Conservation (phyloP, 2,888 invertebrate genomes). For the Tinea trinotella region DNA sequence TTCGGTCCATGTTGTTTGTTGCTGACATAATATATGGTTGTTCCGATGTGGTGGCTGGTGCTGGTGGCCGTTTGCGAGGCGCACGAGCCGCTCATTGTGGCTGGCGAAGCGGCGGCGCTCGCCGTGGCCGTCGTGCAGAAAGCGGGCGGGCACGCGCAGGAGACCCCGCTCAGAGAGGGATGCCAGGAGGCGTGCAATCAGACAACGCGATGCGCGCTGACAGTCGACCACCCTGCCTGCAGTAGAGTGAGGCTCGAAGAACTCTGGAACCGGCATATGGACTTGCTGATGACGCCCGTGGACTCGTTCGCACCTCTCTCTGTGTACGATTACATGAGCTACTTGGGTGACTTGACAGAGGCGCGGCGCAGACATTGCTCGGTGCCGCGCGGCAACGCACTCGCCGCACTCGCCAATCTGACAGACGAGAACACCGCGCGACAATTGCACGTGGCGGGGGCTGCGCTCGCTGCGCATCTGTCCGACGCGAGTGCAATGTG, state of each 20-base stretch:
- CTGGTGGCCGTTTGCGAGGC: neutral
- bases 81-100: neutral
- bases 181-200: too few relatives aligned
- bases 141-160: too few relatives aligned
- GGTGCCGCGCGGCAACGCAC: neutral
- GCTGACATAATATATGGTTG: too few relatives aligned
- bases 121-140: neutral
- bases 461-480: neutral
- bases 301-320: too few relatives aligned
- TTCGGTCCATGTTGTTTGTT: neutral
- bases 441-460: slow-evolving; percentile 27
- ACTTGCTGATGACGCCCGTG: too few relatives aligned
- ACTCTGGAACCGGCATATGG: neutral
- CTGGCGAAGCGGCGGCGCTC: too few relatives aligned
- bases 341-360: slow-evolving; percentile 41
- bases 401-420: neutral
- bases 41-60: neutral
- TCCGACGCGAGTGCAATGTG: neutral
- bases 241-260: neutral
- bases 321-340: slow-evolving; percentile 34
- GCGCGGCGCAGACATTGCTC: slow-evolving; percentile 41
- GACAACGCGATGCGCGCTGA: neutral
- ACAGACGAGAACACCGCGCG: slow-evolving; percentile 30
- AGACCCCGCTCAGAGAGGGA: too few relatives aligned
- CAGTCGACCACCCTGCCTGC: neutral